Evolutionary conservation across 2,888 invertebrate genomes (phyloP), one percentile per base, ranked within the genome.

Genomic region (Drosophila anceps): DNA sequence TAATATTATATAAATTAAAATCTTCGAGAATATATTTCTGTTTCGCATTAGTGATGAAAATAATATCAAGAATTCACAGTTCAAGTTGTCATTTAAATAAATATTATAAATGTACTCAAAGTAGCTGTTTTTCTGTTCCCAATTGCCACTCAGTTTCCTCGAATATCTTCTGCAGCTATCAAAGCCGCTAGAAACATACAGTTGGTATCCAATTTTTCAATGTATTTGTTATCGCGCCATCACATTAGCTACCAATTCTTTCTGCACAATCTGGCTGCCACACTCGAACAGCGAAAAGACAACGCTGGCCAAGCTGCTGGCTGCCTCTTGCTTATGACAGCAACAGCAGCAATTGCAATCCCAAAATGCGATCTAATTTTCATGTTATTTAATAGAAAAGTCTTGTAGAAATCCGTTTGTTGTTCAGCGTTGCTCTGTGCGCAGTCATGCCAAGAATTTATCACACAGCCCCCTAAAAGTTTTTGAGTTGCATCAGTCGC

Each of bases 301-400:
- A 63, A 20, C 51, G 41, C 15, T 53, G 39, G 65, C 20, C 18
- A 66, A 74, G 67, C 61, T 62, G 68, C 76, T 68, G 53, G 72
- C 53, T 31, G 24, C 18, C 43, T 27, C 41, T 2, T n/a, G 29
- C 41, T 57, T 57, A 57, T 57, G 57, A 57, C 57, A 57, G 55
- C 63, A 10, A 35, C 24, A 29, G 20, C 61, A 61, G 37, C 44
- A 55, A 37, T 24, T 43, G 61, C 61, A 70, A 79, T 73, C 77
- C 73, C 64, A 33, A 76, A 73, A 71, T 58, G 74, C 82, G 87
- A 88, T 84, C 82, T 89, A 81, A 87, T 84, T 84, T 88, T 87
- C 77, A 73, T 89, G 84, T 84, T 88, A 79, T 83, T 88, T 79
- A 89, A 88, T 84, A 88, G 87, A 79, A 81, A 83, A 84, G 71